A percentile compares a stretch with the other conserved stretches of the same genome.
phyloP scores from a whole-genome alignment of 2,888 invertebrate genomes.

The Apotomis turbidana region DNA sequence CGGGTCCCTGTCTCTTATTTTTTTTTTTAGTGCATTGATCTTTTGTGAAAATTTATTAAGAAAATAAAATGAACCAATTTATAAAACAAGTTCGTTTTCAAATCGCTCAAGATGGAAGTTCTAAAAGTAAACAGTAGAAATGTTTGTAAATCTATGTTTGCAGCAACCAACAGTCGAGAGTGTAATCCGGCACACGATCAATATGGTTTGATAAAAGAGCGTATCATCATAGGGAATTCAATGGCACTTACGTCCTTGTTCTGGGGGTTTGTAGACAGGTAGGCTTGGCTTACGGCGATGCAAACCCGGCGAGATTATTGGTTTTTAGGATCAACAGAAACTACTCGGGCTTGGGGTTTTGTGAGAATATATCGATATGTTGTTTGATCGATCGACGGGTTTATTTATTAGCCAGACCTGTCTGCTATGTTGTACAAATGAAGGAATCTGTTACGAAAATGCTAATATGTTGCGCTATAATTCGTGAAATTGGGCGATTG shows the following conservation, averaged over 20 bases:
- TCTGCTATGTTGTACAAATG: too few relatives aligned
- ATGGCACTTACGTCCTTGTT: neutral
- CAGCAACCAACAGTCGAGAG: constrained; percentile 28
- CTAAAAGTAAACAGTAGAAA: constrained; percentile 5
- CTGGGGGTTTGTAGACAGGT: constrained; percentile 17
- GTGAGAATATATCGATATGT: constrained; percentile 31
- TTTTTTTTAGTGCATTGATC: too few relatives aligned
- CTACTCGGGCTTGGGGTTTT: constrained; percentile 31
- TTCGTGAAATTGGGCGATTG: too few relatives aligned
- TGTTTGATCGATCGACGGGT: constrained; percentile 18
- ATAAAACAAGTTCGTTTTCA: too few relatives aligned
- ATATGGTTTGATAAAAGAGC: constrained; percentile 1
- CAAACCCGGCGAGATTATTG: constrained; percentile 39
- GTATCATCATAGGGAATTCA: neutral
- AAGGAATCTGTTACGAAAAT: too few relatives aligned
- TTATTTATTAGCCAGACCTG: neutral
- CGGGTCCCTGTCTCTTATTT: too few relatives aligned
- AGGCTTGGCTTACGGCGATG: constrained; percentile 38
- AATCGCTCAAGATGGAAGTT: neutral
- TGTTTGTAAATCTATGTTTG: constrained; percentile 38
- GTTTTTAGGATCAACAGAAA: constrained; percentile 40
- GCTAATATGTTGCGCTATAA: too few relatives aligned
- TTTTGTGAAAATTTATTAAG: too few relatives aligned
- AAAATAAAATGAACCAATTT: too few relatives aligned
- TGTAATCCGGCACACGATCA: constrained; percentile 25